A percentile compares a stretch with the other conserved stretches of the same genome.
Conservation (phyloP, 2,113 vertebrate genomes). For the Dipodomys ordii region DNA sequence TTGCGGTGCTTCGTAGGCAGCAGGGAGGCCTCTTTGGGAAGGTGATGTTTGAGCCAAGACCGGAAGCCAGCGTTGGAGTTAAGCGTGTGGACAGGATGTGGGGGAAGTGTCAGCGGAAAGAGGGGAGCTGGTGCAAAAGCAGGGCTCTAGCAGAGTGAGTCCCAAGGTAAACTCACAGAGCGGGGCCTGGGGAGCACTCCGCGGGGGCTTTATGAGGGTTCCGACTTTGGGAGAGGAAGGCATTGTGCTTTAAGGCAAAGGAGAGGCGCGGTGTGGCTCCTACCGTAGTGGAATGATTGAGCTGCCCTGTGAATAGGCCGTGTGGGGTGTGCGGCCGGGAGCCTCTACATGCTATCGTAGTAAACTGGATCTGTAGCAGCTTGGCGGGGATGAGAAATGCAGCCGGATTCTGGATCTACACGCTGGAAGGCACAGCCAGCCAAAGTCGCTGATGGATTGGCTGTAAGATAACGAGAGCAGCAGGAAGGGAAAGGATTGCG, state of each 20-base stretch:
- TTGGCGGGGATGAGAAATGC: not conserved
- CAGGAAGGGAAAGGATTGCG: not conserved
- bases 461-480: not conserved
- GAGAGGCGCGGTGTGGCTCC: not conserved
- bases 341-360: accelerated
- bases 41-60: not conserved
- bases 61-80: not conserved
- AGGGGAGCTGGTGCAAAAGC: not conserved
- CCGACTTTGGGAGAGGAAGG: not conserved
- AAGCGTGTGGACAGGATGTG: not conserved
- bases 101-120: too few species aligned
- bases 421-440: not conserved
- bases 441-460: not conserved
- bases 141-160: too few species aligned
- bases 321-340: not conserved
- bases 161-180: not conserved
- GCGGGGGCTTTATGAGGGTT: not conserved
- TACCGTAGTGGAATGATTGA: too few species aligned
- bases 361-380: too few species aligned
- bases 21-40: not conserved
- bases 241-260: not conserved
- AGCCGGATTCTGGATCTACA: too few species aligned
- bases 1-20: not conserved
- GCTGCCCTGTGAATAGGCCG: accelerated
- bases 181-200: too few species aligned